phyloP scores from a whole-genome alignment of 1,140 invertebrate species.

The Chrysoperla carnea region DNA sequence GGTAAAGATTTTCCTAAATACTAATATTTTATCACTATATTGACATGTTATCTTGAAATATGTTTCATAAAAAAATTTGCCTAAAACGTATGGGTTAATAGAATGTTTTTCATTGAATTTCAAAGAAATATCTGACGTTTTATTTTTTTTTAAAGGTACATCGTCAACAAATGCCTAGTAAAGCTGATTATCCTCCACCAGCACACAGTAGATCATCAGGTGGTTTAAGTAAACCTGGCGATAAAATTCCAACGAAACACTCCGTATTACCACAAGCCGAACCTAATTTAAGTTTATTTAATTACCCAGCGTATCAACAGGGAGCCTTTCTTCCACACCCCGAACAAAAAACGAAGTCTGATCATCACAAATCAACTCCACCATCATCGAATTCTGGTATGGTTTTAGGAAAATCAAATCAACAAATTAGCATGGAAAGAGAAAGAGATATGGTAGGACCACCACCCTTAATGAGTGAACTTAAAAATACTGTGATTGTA shows the following conservation, averaged over 20 bases:
- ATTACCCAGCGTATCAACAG: constrained; percentile 44
- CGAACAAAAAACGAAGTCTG: constrained; percentile 27
- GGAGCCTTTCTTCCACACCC: constrained; percentile 23
- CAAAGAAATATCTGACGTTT: too few species aligned
- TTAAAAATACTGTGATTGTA: constrained; percentile 46
- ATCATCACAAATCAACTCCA: constrained; percentile 29
- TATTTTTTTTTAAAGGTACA: constrained; percentile 4
- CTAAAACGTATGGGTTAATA: too few species aligned
- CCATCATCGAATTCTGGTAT: constrained; percentile 18
- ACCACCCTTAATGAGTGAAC: constrained; percentile 39
- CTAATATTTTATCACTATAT: too few species aligned
- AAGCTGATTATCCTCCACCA: constrained; percentile 37
- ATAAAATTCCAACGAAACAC: constrained; percentile 32
- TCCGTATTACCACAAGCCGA: constrained; percentile 46
- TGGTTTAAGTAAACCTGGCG: constrained; percentile 23
- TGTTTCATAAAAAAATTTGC: too few species aligned
- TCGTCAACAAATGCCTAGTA: constrained; percentile 26
- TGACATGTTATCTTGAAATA: too few species aligned
- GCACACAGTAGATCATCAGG: constrained; percentile 30
- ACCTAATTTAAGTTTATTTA: constrained; percentile 52
- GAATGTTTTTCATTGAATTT: too few species aligned
- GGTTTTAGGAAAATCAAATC: constrained; percentile 19
- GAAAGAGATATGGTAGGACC: constrained; percentile 37
- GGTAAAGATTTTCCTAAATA: too few species aligned
- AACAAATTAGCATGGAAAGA: constrained; percentile 22